Percentiles rank a stretch among this genome's conserved stretches.
Conservation (phyloP, 2,113 vertebrate species). For the Myxocyprinus asiaticus region DNA sequence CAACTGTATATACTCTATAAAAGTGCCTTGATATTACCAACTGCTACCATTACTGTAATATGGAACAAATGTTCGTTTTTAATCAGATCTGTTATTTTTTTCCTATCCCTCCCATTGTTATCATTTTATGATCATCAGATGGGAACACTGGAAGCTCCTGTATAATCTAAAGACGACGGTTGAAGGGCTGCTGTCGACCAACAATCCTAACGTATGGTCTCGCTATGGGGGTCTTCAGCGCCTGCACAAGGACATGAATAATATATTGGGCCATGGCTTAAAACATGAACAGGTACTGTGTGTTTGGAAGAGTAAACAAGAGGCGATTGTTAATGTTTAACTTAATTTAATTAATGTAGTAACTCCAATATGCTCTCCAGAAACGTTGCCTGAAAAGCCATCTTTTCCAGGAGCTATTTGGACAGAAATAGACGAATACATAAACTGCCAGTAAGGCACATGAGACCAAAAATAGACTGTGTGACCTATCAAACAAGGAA, state of each 20-base stretch:
- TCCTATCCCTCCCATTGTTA: conserved; percentile 35
- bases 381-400: background rate
- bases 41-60: too few species aligned
- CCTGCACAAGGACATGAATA: conserved; percentile 95
- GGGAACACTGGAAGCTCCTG: conserved; percentile 93
- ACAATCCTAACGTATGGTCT: conserved; percentile 96
- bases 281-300: conserved; percentile 87
- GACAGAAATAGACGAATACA: too few species aligned
- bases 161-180: conserved; percentile 94
- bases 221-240: conserved; percentile 94
- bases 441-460: too few species aligned
- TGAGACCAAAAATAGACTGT: background rate
- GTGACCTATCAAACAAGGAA: too few species aligned
- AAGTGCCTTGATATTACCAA: too few species aligned
- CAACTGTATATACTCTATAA: too few species aligned
- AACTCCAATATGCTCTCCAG: background rate
- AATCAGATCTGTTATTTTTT: conserved; percentile 17
- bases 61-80: background rate
- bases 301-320: background rate
- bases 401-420: background rate
- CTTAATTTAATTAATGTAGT: background rate
- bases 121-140: conserved; percentile 68
- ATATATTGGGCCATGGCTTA: conserved; percentile 91
- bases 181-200: conserved; percentile 93
- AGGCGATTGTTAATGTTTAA: too few species aligned